Base-by-base conservation (phyloP, 2,797 vertebrate species). In the Coccyzus lansbergi region DNA sequence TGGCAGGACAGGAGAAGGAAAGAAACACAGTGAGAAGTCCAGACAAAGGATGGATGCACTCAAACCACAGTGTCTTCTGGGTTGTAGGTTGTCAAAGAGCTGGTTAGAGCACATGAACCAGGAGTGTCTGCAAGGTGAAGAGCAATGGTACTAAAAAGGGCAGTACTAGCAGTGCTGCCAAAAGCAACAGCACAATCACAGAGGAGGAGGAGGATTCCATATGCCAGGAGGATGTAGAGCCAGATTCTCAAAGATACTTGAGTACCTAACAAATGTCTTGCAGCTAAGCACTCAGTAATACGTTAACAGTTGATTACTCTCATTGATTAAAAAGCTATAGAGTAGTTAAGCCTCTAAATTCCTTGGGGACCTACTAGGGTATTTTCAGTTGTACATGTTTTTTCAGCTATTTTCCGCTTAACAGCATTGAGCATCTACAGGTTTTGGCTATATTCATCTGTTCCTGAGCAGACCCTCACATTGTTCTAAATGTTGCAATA, bases 211-310 rank as follows among this genome's bases (percentile, higher is more conserved):
- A 90, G 18, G 69, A 78, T 74, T 94, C 91, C 88, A 78, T 92
- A 92, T 80, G 83, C 74, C 46, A 86, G 76, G 34, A 70, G 53
- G 77, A 79, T 42, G 38, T 9, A 81, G 51, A 81, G 77, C 62
- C 88, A 94, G 92, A 86, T 94, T 94, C 88, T 65, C 49, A 86
- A 78, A 94, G 74, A 75, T 94, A 64, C 86, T 88, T 91, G 65
- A 46, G 53, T 79, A 91, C 51, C 34, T 78, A 81, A 75, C 76
- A 90, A 94, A 92, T 64, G 88, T 33, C 77, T 38, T 38, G 38
- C 38, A 38, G 38, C 38, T 38, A 38, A 38, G 38, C 38, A 38
- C 38, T 38, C 38, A 38, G 38, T 38, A 86, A 92, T 77, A 31
- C n/a, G n/a, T 17, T 53, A 88, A 29, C 42, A 93, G 74, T 10